phyloP scores from a whole-genome alignment of 2,797 vertebrate genomes.

The Hydrocynus forskahlii region DNA sequence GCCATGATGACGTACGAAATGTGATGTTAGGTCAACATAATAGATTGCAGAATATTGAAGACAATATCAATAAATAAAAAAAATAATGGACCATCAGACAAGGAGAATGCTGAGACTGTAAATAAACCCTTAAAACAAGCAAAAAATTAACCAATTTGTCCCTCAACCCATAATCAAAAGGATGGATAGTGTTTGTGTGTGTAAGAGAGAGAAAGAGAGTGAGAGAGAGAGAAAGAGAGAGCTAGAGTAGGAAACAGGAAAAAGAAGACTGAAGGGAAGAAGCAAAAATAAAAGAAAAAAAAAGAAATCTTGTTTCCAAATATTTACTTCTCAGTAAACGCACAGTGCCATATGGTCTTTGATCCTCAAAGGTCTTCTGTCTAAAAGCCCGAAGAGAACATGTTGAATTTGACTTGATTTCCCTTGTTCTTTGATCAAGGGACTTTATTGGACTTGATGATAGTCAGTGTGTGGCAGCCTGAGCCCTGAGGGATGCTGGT shows the following conservation, averaged over 20 bases:
- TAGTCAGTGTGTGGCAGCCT: background rate
- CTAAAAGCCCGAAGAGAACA: conserved; percentile 37
- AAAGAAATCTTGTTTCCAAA: conserved; percentile 36
- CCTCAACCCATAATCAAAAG: too few species aligned
- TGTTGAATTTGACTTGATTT: conserved; percentile 47
- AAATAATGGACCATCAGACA: too few species aligned
- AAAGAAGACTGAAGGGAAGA: background rate
- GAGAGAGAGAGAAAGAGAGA: too few species aligned
- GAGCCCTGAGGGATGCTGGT: conserved; percentile 30
- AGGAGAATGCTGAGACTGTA: too few species aligned
- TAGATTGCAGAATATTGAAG: too few species aligned
- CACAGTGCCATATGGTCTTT: conserved; percentile 41
- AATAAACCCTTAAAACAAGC: too few species aligned
- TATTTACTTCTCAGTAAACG: conserved; percentile 43
- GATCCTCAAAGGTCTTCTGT: conserved; percentile 45
- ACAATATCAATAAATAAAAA: too few species aligned
- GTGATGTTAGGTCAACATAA: too few species aligned
- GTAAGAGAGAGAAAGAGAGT: background rate
- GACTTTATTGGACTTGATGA: conserved; percentile 51
- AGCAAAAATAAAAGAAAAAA: conserved; percentile 21
- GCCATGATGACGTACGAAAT: too few species aligned
- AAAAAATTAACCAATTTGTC: too few species aligned
- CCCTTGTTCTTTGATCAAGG: conserved; percentile 53
- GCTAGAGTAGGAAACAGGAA: background rate
- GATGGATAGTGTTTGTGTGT: too few species aligned